These are phyloP conservation scores for Malurus cyaneus DNA, from an alignment of 2,113 vertebrate species.

Conservation along the genomic window DNA sequence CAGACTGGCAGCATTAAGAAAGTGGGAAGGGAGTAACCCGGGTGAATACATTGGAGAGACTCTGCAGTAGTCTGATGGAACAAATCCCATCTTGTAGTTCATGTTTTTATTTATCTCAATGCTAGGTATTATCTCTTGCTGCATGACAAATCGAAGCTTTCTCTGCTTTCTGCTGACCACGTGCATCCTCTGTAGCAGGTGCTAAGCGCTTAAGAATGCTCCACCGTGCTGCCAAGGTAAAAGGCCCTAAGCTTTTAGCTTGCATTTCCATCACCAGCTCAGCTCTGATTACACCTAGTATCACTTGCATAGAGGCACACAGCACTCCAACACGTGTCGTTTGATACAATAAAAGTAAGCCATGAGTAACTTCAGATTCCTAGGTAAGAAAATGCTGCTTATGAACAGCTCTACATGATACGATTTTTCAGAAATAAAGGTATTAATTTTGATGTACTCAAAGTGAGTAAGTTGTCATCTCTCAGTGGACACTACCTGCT, in stretches of 20 bases:
- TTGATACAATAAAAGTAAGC: neutral
- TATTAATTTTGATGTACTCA: neutral
- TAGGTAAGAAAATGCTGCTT: neutral
- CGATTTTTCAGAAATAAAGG: neutral
- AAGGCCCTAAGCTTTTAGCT: neutral
- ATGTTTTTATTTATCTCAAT: neutral
- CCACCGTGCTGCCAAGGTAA: neutral
- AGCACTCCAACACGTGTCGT: neutral
- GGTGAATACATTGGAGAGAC: fast-evolving
- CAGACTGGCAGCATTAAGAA: neutral
- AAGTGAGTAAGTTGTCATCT: neutral
- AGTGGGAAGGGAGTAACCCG: neutral
- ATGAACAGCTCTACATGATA: neutral
- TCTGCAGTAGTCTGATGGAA: neutral
- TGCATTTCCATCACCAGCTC: neutral
- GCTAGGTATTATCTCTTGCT: neutral
- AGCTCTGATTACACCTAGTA: neutral
- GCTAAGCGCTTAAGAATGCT: neutral
- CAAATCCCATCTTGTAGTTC: neutral
- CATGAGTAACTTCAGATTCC: neutral
- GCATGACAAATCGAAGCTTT: neutral
- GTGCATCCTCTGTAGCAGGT: neutral
- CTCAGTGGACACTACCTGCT: neutral
- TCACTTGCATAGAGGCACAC: neutral
- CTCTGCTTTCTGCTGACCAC: neutral